Evolutionary conservation across 2,888 invertebrate genomes (phyloP), one percentile per base, ranked within the genome.

Genomic region (Stegophylla sp.): DNA sequence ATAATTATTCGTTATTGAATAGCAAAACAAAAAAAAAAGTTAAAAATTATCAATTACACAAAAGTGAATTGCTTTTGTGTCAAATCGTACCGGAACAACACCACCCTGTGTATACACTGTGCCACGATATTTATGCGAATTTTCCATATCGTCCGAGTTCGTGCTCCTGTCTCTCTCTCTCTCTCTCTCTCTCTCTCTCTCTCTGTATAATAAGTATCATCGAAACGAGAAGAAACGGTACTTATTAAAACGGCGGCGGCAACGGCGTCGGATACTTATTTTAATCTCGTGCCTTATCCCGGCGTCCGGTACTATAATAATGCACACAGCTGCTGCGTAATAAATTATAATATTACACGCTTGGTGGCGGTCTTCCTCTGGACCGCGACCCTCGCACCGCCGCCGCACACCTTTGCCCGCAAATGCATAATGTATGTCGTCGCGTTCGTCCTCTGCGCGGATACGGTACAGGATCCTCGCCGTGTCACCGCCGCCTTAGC

Each of bases 121-220:
- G 15, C 34, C 12, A 45, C n/a, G 15, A 17, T 23, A 26, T 43
- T 73, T 59, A 73, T 45, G 72, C 43, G 59, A 73, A 73, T 73
- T 73, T 73, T 73, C 59, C 59, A 73, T 73, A 59, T 73, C 59
- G 72, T 45, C 59, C 59, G 59, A 73, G 72, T 73, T 73, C 72
- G 72, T 73, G 72, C 59, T 34, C 34, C 51, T 34, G 13, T 20
- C 13, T 69, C 45, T 7, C 20, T 34, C 34, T 34, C 34, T 34
- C 34, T 34, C 34, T 34, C 34, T 34, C 34, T 34, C 34, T 34
- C 34, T 34, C 34, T 34, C 34, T 34, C n/a, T 69, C 45, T 7
- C 20, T 34, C 20, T 34, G 20, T 17, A 43, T 23, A 26, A 72
- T n/a, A n/a, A n/a, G n/a, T n/a, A 41, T 53, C 28, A 20, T 53